phyloP scores from a whole-genome alignment of 1,140 invertebrate genomes.

The Saccostrea echinata region DNA sequence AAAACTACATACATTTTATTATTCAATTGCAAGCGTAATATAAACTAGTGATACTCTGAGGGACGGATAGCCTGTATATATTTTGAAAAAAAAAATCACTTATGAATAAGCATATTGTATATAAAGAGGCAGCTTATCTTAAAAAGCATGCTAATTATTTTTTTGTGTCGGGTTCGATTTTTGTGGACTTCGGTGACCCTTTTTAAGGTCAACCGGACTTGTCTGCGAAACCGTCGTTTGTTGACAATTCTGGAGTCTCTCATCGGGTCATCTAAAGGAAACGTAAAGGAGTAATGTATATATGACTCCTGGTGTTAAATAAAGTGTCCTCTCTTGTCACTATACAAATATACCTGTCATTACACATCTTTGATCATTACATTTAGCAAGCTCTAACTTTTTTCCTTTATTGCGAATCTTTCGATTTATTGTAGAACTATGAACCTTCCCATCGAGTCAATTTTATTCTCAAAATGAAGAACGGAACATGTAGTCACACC shows the following conservation, averaged over 20 bases:
- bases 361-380: slow-evolving; percentile 47
- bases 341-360: slow-evolving; percentile 53
- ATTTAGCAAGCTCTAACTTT: slow-evolving; percentile 39
- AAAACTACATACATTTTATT: no score
- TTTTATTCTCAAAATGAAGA: slow-evolving; percentile 12
- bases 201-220: slow-evolving; percentile 5
- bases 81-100: no score
- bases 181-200: background rate
- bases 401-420: no score
- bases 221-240: background rate
- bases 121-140: no score
- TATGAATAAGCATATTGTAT: no score
- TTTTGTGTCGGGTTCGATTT: background rate
- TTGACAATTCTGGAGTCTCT: background rate
- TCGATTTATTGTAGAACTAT: background rate
- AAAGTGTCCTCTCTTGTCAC: slow-evolving; percentile 49
- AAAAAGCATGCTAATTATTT: background rate
- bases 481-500: background rate
- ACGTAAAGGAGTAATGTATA: slow-evolving; percentile 2
- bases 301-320: slow-evolving; percentile 43
- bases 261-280: background rate
- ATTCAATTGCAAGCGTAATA: no score
- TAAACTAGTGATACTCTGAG: no score
- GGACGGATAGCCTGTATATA: no score
- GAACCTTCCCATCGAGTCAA: background rate